Base-by-base conservation (phyloP, 1,140 invertebrate genomes). In the Phymorhynchus buccinoides region DNA sequence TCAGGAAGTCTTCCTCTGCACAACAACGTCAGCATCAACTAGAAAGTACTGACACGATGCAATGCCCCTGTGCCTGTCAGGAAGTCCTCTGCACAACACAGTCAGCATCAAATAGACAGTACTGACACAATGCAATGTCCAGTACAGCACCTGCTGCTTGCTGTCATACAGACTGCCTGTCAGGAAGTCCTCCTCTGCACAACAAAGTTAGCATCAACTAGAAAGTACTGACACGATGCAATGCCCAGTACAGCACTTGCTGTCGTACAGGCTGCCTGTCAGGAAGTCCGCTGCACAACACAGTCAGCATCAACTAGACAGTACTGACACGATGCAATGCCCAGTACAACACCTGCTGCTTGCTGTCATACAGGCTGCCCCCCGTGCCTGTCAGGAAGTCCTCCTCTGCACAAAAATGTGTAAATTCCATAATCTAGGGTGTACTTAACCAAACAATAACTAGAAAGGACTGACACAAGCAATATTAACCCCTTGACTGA, bases 181-280 rank as follows among this genome's bases (percentile, higher is more conserved):
- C 66, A 89, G 90, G 62, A 89, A 91, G 16, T 90, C 91, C 79
- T 89, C 88, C 44, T 91, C 92, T 93, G 86, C 30, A 78, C 75
- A 78, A n/a, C n/a, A n/a, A n/a, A n/a, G n/a, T n/a, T n/a, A n/a
- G n/a, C n/a, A n/a, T n/a, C n/a, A n/a, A n/a, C n/a, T n/a, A n/a
- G n/a, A n/a, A n/a, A n/a, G n/a, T n/a, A n/a, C n/a, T n/a, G n/a
- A n/a, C n/a, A n/a, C n/a, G n/a, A n/a, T n/a, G n/a, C n/a, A n/a
- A n/a, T n/a, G 97, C 96, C 98, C 98, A 99, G 94, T 99, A 99
- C 3, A 99, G 92, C 1, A 98, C 96, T 95, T 94, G 0, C 95
- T 96, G 93, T 96, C 96, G 91, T 96, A 97, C 22, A 96, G 90
- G 89, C 94, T 93, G 73, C 94, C 93, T n/a, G 91, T 92, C 66